These are phyloP conservation scores for Pseudococcus viburni DNA, from an alignment of 2,888 invertebrate species.

Conservation along the genomic window DNA sequence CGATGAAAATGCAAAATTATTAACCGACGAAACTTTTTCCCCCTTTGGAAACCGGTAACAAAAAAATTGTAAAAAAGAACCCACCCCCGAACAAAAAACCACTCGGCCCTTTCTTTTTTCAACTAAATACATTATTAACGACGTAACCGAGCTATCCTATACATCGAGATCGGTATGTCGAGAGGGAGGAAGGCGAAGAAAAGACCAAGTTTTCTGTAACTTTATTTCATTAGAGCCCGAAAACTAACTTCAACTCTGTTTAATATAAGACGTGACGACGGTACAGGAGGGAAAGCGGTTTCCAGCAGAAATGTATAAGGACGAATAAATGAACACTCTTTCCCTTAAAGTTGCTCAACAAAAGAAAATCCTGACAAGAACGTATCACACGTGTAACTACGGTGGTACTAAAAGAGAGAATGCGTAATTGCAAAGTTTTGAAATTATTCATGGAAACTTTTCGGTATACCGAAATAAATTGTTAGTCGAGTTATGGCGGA, in stretches of 20 bases:
- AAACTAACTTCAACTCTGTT: conserved; percentile 54
- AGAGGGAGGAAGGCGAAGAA: background rate
- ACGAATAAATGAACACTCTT: conserved; percentile 62
- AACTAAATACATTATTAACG: conserved; percentile 57
- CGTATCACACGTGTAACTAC: conserved; percentile 55
- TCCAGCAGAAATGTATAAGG: conserved; percentile 41
- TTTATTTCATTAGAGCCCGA: conserved; percentile 52
- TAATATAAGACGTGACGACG: conserved; percentile 48
- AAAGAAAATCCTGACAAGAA: conserved; percentile 61
- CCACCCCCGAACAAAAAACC: background rate
- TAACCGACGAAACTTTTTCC: conserved; percentile 36
- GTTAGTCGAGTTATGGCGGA: conserved; percentile 64
- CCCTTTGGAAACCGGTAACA: conserved; percentile 26
- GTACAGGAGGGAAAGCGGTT: conserved; percentile 44
- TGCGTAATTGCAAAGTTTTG: conserved; percentile 65
- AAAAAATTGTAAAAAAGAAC: background rate
- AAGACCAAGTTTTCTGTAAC: conserved; percentile 50
- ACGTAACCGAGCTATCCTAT: conserved; percentile 51
- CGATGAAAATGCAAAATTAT: conserved; percentile 55
- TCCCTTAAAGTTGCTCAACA: conserved; percentile 55
- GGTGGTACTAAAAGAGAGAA: conserved; percentile 50
- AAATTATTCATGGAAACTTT: conserved; percentile 60
- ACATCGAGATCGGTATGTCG: background rate
- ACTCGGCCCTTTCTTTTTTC: conserved; percentile 53
- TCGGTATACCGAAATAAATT: conserved; percentile 64